Percentiles rank a stretch among this genome's conserved stretches.
Evolutionary conservation across 2,797 vertebrate genomes (phyloP).

Genomic region (Macropodus opercularis): DNA sequence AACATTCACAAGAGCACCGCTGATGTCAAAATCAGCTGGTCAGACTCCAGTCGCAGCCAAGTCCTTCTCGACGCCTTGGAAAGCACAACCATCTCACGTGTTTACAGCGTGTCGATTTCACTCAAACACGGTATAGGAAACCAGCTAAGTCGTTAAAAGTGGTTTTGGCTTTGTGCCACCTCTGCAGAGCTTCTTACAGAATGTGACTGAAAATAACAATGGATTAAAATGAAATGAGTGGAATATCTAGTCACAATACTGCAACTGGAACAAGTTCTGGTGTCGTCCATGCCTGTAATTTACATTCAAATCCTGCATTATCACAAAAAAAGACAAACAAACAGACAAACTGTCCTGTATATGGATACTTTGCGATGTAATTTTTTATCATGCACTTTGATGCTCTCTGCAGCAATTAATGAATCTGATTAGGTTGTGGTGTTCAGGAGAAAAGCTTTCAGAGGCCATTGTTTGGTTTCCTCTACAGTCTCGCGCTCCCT

Average conservation of each 20-base stretch:
- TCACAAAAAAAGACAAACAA: conserved; percentile 19
- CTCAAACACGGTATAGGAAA: conserved; percentile 61
- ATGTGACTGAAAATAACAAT: conserved; percentile 21
- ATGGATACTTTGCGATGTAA: too few species aligned
- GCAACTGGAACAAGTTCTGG: conserved; percentile 31
- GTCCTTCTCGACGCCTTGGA: conserved; percentile 28
- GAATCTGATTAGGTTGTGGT: conserved; percentile 52
- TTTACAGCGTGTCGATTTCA: conserved; percentile 54
- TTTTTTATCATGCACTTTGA: conserved; percentile 3
- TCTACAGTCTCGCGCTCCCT: conserved; percentile 17
- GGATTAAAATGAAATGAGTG: conserved; percentile 28
- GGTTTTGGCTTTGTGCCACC: conserved; percentile 52
- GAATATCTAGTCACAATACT: conserved; percentile 4
- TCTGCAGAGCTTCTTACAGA: conserved; percentile 32
- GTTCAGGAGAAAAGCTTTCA: conserved; percentile 51
- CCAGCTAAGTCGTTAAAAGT: conserved; percentile 52
- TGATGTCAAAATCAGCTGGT: conserved; percentile 74
- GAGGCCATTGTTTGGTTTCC: conserved; percentile 50
- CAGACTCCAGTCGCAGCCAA: conserved; percentile 24
- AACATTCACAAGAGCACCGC: conserved; percentile 32
- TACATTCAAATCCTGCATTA: conserved; percentile 16
- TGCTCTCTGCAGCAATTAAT: too few species aligned
- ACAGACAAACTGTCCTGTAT: not conserved
- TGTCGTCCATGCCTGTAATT: not conserved
- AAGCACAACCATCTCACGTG: conserved; percentile 59